Percentiles rank a stretch among this genome's conserved stretches.
Evolutionary conservation across 2,113 vertebrate genomes (phyloP).

Genomic region (Daphoenositta chrysoptera): DNA sequence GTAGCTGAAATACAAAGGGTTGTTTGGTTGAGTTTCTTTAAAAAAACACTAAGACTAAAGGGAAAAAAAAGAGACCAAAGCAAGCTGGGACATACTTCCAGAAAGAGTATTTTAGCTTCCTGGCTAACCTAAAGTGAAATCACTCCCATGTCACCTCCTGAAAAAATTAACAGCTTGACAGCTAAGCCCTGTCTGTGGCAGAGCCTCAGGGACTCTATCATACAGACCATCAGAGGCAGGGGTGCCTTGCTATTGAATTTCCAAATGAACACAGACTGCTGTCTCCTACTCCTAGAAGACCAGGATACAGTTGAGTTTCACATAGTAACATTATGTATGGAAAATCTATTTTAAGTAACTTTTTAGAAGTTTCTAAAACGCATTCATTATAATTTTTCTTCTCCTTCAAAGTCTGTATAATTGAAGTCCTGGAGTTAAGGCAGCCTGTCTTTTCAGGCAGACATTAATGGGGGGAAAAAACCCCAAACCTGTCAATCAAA

Average conservation of each 20-base stretch:
- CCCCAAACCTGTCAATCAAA: not conserved
- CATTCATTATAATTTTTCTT: slow-evolving; percentile 23
- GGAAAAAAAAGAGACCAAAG: not conserved
- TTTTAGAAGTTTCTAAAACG: slow-evolving; percentile 41
- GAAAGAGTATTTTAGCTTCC: not conserved
- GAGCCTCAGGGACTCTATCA: not conserved
- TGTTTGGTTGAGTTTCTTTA: not conserved
- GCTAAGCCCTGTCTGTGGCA: not conserved
- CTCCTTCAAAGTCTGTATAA: not conserved
- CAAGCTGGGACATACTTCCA: not conserved
- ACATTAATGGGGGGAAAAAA: not conserved
- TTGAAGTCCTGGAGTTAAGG: slow-evolving; percentile 16
- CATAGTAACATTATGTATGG: not conserved
- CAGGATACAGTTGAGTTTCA: not conserved
- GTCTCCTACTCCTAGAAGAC: not conserved
- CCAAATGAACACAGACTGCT: not conserved
- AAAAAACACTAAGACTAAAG: not conserved
- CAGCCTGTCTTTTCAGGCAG: not conserved
- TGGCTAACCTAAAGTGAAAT: not conserved
- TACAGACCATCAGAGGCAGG: not conserved
- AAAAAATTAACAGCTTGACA: not conserved
- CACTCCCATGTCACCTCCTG: not conserved
- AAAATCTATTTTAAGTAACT: slow-evolving; percentile 37
- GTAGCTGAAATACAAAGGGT: not conserved
- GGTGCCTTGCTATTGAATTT: not conserved